Percentiles rank a stretch among this genome's conserved stretches.
Conservation (phyloP, 2,113 vertebrate genomes). For the Murina feae region DNA sequence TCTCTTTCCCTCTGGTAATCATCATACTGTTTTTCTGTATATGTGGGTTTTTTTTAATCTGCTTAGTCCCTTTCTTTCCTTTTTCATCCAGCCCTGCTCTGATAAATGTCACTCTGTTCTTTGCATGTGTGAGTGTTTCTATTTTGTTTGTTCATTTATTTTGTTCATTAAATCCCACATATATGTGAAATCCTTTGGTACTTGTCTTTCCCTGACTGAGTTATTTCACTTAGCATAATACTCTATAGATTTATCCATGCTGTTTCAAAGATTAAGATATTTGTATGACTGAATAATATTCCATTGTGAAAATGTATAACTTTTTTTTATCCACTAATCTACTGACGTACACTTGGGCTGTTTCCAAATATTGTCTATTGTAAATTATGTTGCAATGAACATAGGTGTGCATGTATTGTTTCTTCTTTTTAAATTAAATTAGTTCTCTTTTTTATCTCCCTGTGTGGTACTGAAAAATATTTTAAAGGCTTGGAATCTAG, state of each 20-base stretch:
- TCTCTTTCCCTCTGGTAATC: not conserved
- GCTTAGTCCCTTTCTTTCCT: not conserved
- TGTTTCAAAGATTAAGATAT: not conserved
- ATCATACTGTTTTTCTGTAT: not conserved
- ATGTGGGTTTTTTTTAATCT: not conserved
- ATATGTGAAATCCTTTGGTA: not conserved
- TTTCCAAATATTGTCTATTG: not conserved
- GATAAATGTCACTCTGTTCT: not conserved
- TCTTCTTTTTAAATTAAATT: slow-evolving; percentile 19
- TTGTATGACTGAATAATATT: not conserved
- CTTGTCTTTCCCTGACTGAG: not conserved
- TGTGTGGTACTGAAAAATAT: not conserved
- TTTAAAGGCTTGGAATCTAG: not conserved
- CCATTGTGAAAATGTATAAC: not conserved
- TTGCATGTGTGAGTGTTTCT: not conserved
- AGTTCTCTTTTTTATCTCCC: not conserved
- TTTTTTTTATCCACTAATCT: not conserved
- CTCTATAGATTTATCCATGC: not conserved
- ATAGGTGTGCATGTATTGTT: not conserved
- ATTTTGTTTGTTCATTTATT: not conserved
- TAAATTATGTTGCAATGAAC: not conserved
- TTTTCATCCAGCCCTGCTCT: not conserved
- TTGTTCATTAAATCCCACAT: not conserved
- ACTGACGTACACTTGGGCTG: not conserved
- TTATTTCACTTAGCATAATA: not conserved